Conservation (phyloP, 2,113 vertebrate species). For the Cercocebus atys region DNA sequence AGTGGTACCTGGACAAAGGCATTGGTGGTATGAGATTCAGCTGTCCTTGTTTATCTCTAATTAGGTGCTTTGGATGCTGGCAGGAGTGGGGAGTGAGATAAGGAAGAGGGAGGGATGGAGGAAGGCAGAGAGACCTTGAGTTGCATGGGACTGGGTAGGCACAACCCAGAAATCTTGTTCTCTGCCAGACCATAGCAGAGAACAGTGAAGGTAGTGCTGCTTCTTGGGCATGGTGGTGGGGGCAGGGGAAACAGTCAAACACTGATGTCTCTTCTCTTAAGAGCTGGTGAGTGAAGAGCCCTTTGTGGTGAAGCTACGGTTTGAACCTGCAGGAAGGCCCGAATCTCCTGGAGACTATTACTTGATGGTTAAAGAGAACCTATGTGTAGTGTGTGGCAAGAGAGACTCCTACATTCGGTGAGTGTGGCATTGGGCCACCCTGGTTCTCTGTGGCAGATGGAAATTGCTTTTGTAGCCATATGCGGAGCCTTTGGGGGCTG, state of each 20-base stretch:
- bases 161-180: neutral
- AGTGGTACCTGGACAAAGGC: slow-evolving; percentile 98
- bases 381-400: slow-evolving; percentile 97
- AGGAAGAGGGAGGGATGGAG: neutral
- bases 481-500: neutral
- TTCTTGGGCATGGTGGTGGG: neutral
- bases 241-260: neutral
- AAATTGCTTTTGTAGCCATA: neutral
- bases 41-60: neutral
- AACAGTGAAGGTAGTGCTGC: neutral
- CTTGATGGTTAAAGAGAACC: slow-evolving; percentile 95
- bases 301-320: slow-evolving; percentile 93
- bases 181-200: neutral
- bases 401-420: slow-evolving; percentile 96
- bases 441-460: neutral
- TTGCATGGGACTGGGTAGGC: neutral
- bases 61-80: neutral
- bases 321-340: slow-evolving; percentile 96
- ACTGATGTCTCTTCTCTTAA: slow-evolving; percentile 74
- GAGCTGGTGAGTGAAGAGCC: slow-evolving; percentile 94
- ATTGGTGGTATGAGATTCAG: slow-evolving; percentile 91
- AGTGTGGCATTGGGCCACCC: slow-evolving; percentile 58
- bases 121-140: neutral
- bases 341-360: slow-evolving; percentile 98
- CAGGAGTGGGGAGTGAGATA: neutral